These are phyloP conservation scores for Tychaedon coryphoeus DNA, from an alignment of 2,113 vertebrate species.

Conservation along the genomic window DNA sequence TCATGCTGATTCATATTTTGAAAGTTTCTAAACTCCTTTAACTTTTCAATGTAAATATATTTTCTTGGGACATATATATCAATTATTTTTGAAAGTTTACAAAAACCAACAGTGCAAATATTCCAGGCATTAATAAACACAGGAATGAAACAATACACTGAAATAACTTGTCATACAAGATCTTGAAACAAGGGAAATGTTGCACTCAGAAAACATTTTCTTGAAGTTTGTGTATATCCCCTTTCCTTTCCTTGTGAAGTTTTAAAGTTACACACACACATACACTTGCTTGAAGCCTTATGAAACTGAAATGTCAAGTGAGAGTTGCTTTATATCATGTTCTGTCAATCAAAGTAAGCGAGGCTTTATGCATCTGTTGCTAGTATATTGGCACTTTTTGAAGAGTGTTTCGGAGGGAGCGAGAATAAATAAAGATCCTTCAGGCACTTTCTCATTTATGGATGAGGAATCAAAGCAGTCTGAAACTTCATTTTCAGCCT, in stretches of 20 bases:
- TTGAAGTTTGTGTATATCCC: constrained; percentile 71
- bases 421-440: constrained; percentile 89
- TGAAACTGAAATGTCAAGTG: constrained; percentile 87
- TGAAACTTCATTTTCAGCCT: constrained; percentile 88
- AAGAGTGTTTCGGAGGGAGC: constrained; percentile 83
- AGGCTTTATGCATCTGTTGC: constrained; percentile 85
- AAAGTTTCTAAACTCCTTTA: background rate
- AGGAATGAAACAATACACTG: constrained; percentile 14
- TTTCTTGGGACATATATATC: constrained; percentile 36
- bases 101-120: constrained; percentile 50
- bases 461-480: constrained; percentile 86
- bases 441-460: constrained; percentile 88
- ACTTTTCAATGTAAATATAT: constrained; percentile 41
- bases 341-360: constrained; percentile 83
- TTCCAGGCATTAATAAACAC: constrained; percentile 60
- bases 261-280: constrained; percentile 48
- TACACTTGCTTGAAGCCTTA: constrained; percentile 71
- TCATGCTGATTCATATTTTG: constrained; percentile 33
- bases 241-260: constrained; percentile 72
- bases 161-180: constrained; percentile 57
- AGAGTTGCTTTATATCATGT: constrained; percentile 82
- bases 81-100: constrained; percentile 62
- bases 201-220: constrained; percentile 64
- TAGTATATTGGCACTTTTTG: constrained; percentile 86
- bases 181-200: constrained; percentile 42